A percentile compares a stretch with the other conserved stretches of the same genome.
Evolutionary conservation across 1,140 invertebrate species (phyloP).

Genomic region (Amyelois transitella): DNA sequence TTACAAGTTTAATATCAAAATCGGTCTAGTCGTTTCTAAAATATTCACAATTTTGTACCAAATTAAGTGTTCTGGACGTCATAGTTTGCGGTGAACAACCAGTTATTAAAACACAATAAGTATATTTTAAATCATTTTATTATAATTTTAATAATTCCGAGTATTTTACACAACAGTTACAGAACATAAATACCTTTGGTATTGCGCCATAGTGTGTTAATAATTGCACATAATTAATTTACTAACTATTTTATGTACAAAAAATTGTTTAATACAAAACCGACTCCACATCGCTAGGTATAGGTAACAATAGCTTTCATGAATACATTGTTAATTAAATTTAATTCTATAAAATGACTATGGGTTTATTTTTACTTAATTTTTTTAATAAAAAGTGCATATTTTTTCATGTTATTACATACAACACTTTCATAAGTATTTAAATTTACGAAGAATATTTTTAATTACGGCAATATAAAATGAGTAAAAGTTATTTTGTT

Average conservation of each 20-base stretch:
- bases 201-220: constrained; percentile 50
- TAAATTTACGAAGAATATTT: no score
- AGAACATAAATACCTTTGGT: constrained; percentile 66
- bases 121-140: constrained; percentile 25
- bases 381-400: neutral
- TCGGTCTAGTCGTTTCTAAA: no score
- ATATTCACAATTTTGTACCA: no score
- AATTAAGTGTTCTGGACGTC: no score
- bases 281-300: constrained; percentile 29
- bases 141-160: constrained; percentile 64
- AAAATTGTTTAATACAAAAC: constrained; percentile 56
- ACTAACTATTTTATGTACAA: constrained; percentile 66
- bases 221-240: constrained; percentile 66
- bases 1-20: no score
- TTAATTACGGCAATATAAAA: no score
- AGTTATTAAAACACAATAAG: neutral
- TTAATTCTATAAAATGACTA: constrained; percentile 17
- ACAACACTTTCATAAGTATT: no score
- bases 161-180: constrained; percentile 68
- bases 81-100: no score
- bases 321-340: constrained; percentile 5
- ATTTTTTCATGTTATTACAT: neutral
- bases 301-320: constrained; percentile 25
- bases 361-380: constrained; percentile 9
- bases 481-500: no score